Percentiles rank a stretch among this genome's conserved stretches.
These are phyloP conservation scores for Aspidapion aeneum DNA, from an alignment of 2,888 invertebrate species.

Conservation along the genomic window DNA sequence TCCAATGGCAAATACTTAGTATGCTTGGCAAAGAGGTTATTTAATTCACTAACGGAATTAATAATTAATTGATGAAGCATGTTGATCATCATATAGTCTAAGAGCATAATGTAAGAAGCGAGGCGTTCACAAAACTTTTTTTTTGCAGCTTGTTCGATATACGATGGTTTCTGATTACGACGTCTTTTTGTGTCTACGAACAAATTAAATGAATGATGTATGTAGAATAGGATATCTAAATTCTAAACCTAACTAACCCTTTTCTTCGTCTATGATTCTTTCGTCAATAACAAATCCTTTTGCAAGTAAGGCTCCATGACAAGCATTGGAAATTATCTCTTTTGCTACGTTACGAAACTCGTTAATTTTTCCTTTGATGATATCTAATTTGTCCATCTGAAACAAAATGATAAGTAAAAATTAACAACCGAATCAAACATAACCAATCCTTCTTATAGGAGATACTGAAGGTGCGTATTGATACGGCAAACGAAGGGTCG, in stretches of 20 bases:
- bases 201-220: conserved; percentile 3
- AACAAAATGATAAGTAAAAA: conserved; percentile 18
- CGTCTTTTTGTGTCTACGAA: conserved; percentile 25
- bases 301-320: conserved; percentile 68
- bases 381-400: conserved; percentile 50
- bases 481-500: too few relatives aligned
- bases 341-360: conserved; percentile 53
- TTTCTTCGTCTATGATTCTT: conserved; percentile 33
- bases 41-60: conserved; percentile 59
- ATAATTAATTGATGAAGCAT: conserved; percentile 63
- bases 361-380: conserved; percentile 42
- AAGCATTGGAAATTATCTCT: conserved; percentile 64
- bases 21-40: conserved; percentile 55
- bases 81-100: conserved; percentile 68
- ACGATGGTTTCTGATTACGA: conserved; percentile 51
- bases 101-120: conserved; percentile 67
- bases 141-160: conserved; percentile 83
- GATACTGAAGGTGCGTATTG: too few relatives aligned
- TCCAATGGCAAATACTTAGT: conserved; percentile 51
- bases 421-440: too few relatives aligned
- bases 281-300: conserved; percentile 81
- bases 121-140: conserved; percentile 75
- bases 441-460: too few relatives aligned
- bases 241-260: conserved; percentile 24
- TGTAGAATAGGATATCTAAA: not conserved